These are phyloP conservation scores for Halocaridina rubra DNA, from an alignment of 2,888 invertebrate genomes.

Conservation along the genomic window DNA sequence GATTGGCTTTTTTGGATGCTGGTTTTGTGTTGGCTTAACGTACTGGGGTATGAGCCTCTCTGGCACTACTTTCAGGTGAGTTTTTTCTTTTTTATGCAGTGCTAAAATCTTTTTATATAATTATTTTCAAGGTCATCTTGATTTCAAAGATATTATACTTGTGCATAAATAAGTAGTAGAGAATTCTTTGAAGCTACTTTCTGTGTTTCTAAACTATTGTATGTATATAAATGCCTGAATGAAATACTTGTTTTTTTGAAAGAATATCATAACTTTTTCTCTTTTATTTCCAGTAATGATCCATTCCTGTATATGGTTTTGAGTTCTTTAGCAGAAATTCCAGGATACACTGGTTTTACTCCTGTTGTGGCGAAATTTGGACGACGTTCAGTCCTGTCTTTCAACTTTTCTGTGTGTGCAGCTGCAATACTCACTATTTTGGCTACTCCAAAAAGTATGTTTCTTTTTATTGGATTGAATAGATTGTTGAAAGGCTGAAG, in stretches of 20 bases:
- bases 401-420: constrained; percentile 53
- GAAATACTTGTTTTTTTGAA: neutral
- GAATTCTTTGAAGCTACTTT: neutral
- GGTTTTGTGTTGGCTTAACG: constrained; percentile 52
- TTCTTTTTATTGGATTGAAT: too few species aligned
- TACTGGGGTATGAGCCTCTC: constrained; percentile 61
- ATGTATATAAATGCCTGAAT: neutral
- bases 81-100: too few species aligned
- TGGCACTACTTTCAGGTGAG: constrained; percentile 50
- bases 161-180: neutral
- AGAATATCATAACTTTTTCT: neutral
- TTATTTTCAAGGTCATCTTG: neutral
- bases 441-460: constrained; percentile 38
- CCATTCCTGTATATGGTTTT: constrained; percentile 56
- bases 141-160: neutral
- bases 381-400: constrained; percentile 20
- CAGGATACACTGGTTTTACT: constrained; percentile 50
- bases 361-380: constrained; percentile 41
- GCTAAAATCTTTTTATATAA: too few species aligned
- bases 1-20: constrained; percentile 47
- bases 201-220: neutral
- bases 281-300: constrained; percentile 36
- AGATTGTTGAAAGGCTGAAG: too few species aligned
- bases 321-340: constrained; percentile 50
- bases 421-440: constrained; percentile 48